Percentiles rank a stretch among this genome's conserved stretches.
phyloP scores from a whole-genome alignment of 1,140 invertebrate species.

The Drosophila busckii region DNA sequence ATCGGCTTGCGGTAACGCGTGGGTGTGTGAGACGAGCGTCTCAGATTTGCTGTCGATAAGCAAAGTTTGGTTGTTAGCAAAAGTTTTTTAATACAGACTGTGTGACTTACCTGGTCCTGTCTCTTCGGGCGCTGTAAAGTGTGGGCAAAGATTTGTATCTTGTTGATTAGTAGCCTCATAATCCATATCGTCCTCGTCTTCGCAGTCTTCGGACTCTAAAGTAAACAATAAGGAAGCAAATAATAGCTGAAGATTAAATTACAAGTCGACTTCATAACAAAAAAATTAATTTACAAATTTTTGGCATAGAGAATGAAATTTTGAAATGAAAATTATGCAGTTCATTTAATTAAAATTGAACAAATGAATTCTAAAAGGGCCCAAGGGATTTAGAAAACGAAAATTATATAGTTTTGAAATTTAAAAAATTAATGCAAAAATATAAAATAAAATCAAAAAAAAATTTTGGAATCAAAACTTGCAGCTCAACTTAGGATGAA shows the following conservation, averaged over 20 bases:
- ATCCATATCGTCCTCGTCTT: slow-evolving; percentile 40
- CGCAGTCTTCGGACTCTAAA: slow-evolving; percentile 23
- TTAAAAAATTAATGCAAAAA: too few relatives aligned
- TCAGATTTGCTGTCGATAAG: slow-evolving; percentile 2
- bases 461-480: too few relatives aligned
- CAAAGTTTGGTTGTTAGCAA: background rate
- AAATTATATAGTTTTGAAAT: too few relatives aligned
- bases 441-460: too few relatives aligned
- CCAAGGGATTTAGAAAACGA: too few relatives aligned
- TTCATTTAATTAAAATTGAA: too few relatives aligned
- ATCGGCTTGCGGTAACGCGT: slow-evolving; percentile 37
- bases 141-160: slow-evolving; percentile 51
- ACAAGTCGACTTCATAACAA: background rate
- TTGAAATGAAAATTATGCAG: too few relatives aligned
- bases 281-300: background rate
- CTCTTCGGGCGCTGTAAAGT: slow-evolving; percentile 32
- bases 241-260: background rate
- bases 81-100: background rate
- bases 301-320: too few relatives aligned
- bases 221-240: background rate
- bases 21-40: background rate
- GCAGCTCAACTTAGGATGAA: too few relatives aligned
- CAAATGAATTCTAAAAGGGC: too few relatives aligned
- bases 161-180: too few relatives aligned
- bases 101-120: slow-evolving; percentile 27